Base-by-base conservation (phyloP, 2,113 vertebrate species). In the Dipodomys merriami region DNA sequence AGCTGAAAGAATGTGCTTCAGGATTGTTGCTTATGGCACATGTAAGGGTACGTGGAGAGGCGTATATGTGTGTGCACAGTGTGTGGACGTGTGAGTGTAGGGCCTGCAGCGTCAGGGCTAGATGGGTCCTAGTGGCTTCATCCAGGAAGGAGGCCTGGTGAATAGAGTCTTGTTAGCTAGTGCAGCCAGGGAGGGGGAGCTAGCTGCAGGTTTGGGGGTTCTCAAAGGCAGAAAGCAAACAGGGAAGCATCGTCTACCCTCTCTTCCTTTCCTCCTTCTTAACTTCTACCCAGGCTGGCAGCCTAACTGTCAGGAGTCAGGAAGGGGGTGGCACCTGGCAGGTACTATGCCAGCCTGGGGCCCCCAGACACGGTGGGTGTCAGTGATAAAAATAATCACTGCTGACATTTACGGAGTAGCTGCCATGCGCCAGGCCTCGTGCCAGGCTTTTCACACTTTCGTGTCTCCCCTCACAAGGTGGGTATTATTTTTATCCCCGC, bases 371-470 rank as follows among this genome's bases (percentile, higher is more conserved):
- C 29, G 81, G 78, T 95, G 81, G 81, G 78, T 95, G 81, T 88
- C 82, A 62, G n/a, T 90, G 90, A 85, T 69, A 79, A 93, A 97
- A 95, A 93, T 84, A 86, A 90, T 80, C 86, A 46, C 6, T 12
- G 44, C 46, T 78, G 86, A 57, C 90, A 13, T 93, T 95, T 62
- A 46, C 11, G 1, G 69, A 79, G 44, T 65, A 60, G 69, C 65
- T 64, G 60, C 87, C 73, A 2, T 19, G 82, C 82, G 91, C 90
- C 88, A 57, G 80, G 94, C 80, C 1, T 2, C 1, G 46, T 23
- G 89, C 91, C 89, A 77, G 27, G 72, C 7, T 91, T 83, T 19
- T 87, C 84, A 73, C 20, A 79, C 69, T 46, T 65, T 19, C 23
- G 0, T 6, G 18, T 25, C 82, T 39, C 10, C 77, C 92, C 84